Conservation (phyloP, 2,888 invertebrate species). For the Dryocosmus kuriphilus region DNA sequence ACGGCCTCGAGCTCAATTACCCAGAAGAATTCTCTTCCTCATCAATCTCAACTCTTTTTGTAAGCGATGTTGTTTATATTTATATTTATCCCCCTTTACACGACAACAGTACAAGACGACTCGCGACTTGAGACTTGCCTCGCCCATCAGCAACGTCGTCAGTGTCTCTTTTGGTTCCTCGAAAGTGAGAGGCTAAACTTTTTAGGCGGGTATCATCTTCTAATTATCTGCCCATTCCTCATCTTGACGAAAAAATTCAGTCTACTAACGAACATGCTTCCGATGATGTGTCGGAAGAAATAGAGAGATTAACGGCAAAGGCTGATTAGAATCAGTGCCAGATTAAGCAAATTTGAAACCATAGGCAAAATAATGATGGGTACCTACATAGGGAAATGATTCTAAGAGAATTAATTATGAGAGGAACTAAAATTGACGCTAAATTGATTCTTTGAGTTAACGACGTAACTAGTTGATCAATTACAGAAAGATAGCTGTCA, state of each 20-base stretch:
- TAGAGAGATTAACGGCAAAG: neutral
- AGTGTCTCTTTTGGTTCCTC: constrained; percentile 62
- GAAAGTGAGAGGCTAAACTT: constrained; percentile 54
- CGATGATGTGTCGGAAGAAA: constrained; percentile 11
- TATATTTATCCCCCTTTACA: constrained; percentile 68
- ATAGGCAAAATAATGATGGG: too few relatives aligned
- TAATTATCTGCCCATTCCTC: constrained; percentile 76
- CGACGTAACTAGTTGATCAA: too few relatives aligned
- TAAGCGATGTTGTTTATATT: constrained; percentile 70
- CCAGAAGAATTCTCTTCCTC: constrained; percentile 66
- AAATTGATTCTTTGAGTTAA: too few relatives aligned
- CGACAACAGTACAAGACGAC: constrained; percentile 60
- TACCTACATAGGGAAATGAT: too few relatives aligned
- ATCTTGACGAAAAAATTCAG: constrained; percentile 64
- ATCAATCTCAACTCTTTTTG: constrained; percentile 66
- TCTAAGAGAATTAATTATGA: too few relatives aligned
- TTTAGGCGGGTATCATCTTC: constrained; percentile 71
- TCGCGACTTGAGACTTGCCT: constrained; percentile 54
- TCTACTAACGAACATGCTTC: constrained; percentile 43
- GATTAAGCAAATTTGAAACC: too few relatives aligned
- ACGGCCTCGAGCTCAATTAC: constrained; percentile 62
- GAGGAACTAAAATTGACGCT: too few relatives aligned
- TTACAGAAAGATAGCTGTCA: too few relatives aligned
- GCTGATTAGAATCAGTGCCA: too few relatives aligned
- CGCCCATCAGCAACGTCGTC: constrained; percentile 64